phyloP scores from a whole-genome alignment of 2,113 vertebrate genomes.

The Fukomys damarensis region DNA sequence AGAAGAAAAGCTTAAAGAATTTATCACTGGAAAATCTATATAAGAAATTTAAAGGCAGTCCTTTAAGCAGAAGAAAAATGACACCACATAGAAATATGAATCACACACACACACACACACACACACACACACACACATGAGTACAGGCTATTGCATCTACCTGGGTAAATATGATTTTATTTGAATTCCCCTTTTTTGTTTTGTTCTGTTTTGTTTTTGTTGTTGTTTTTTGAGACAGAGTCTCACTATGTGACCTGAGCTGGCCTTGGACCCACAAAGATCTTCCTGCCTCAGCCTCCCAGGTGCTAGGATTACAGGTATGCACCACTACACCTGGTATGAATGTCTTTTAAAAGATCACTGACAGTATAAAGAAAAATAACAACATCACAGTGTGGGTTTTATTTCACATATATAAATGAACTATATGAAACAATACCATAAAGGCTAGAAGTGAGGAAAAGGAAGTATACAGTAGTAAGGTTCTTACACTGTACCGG shows the following conservation, averaged over 20 bases:
- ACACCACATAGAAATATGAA: neutral
- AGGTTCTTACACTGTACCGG: neutral
- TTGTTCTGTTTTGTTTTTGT: too few relatives aligned
- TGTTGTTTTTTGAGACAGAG: too few relatives aligned
- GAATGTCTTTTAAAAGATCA: constrained; percentile 3
- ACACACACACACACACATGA: neutral
- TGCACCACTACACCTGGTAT: neutral
- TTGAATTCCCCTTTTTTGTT: neutral
- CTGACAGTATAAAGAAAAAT: neutral
- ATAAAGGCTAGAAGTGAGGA: neutral
- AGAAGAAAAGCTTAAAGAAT: neutral
- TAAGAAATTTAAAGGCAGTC: neutral
- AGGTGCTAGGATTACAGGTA: neutral
- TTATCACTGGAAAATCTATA: neutral
- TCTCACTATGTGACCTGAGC: too few relatives aligned
- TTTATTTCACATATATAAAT: neutral
- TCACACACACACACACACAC: neutral
- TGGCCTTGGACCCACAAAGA: neutral
- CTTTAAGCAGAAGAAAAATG: neutral
- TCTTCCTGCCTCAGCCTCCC: neutral
- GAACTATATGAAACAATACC: neutral
- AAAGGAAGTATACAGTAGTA: neutral
- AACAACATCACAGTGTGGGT: neutral
- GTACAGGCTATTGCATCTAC: neutral
- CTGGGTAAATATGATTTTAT: neutral